Conservation (phyloP, 2,797 vertebrate species). For the Pangasius sanitwongsei region DNA sequence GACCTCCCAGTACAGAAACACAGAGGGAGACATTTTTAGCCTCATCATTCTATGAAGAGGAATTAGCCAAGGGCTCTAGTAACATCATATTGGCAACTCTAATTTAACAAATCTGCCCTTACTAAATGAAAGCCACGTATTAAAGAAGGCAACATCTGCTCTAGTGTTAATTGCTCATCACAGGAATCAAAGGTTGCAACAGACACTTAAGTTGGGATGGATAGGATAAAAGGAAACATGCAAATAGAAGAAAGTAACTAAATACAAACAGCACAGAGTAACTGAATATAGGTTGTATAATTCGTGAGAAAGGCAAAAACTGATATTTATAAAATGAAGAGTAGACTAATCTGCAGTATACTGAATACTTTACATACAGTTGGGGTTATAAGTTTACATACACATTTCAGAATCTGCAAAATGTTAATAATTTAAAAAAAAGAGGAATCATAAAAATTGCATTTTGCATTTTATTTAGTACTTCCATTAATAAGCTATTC, state of each 20-base stretch:
- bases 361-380: neutral
- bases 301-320: neutral
- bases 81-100: conserved; percentile 46
- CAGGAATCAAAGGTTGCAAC: conserved; percentile 43
- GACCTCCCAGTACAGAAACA: conserved; percentile 53
- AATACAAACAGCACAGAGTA: neutral
- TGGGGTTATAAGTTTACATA: too few relatives aligned
- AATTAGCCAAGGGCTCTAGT: conserved; percentile 50
- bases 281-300: neutral
- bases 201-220: conserved; percentile 23
- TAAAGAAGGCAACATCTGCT: conserved; percentile 57
- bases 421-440: too few relatives aligned
- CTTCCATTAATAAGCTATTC: too few relatives aligned
- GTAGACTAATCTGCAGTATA: neutral
- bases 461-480: too few relatives aligned
- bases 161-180: conserved; percentile 55
- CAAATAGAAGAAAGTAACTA: neutral
- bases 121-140: conserved; percentile 49
- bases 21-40: conserved; percentile 50
- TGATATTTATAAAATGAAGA: neutral
- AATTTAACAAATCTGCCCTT: conserved; percentile 56
- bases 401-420: too few relatives aligned
- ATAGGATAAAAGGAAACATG: conserved; percentile 23
- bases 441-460: too few relatives aligned
- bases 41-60: conserved; percentile 37